These are phyloP conservation scores for Procavia capensis DNA, from an alignment of 2,113 vertebrate species.

Conservation along the genomic window DNA sequence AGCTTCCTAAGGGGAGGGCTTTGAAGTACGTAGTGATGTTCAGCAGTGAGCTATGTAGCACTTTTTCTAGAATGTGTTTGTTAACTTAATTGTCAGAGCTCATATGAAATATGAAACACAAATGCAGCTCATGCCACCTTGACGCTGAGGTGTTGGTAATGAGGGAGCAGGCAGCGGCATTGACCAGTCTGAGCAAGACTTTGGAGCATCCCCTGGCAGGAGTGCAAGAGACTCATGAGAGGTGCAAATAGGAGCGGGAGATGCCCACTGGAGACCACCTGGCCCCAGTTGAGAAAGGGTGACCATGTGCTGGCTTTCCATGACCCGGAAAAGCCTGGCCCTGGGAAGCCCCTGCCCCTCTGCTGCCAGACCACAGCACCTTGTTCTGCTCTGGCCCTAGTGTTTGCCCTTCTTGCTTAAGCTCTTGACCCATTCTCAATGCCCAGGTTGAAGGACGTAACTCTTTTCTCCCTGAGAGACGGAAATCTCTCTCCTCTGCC, in stretches of 20 bases:
- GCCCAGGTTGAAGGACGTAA: no score
- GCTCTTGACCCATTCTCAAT: background rate
- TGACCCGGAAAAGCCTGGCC: background rate
- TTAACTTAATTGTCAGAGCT: no score
- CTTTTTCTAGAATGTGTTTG: no score
- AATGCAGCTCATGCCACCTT: fast-evolving
- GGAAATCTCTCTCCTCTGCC: no score
- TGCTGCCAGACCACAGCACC: no score
- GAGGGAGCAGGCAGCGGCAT: background rate
- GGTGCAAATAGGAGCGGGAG: background rate
- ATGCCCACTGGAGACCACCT: no score
- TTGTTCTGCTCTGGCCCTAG: no score
- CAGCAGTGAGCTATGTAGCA: no score
- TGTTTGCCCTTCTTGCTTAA: no score
- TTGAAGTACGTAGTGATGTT: no score
- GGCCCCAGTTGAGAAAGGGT: no score
- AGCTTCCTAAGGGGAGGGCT: no score
- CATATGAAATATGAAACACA: background rate
- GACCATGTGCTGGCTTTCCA: fast-evolving
- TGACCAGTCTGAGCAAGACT: fast-evolving
- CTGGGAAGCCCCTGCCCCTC: background rate
- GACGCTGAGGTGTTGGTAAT: fast-evolving
- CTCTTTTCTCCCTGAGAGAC: background rate
- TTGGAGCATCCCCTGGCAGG: fast-evolving
- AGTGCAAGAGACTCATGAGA: background rate